Conservation (phyloP, 1,140 invertebrate species). For the Pseudomyrmex gracilis region DNA sequence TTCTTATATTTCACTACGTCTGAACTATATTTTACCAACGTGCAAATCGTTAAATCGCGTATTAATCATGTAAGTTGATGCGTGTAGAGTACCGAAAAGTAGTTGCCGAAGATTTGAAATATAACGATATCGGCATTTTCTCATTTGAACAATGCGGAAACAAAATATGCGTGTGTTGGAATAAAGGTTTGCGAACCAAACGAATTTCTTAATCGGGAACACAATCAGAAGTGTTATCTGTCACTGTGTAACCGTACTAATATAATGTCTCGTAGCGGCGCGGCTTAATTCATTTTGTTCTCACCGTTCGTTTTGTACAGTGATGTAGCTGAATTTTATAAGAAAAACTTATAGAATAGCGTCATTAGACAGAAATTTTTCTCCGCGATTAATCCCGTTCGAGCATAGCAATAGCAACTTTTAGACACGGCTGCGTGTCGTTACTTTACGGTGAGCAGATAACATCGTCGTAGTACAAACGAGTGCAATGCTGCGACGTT, state of each 20-base stretch:
- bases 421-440: constrained; percentile 37
- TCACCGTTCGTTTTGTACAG: constrained; percentile 69
- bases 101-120: constrained; percentile 14
- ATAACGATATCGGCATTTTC: not conserved
- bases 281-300: constrained; percentile 44
- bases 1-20: constrained; percentile 27
- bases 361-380: constrained; percentile 58
- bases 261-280: constrained; percentile 33
- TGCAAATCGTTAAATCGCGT: constrained; percentile 31
- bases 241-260: constrained; percentile 47
- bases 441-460: constrained; percentile 47
- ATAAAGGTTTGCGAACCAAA: constrained; percentile 14
- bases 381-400: constrained; percentile 51
- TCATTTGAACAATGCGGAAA: not conserved
- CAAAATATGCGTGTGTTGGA: not conserved
- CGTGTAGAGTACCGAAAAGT: not conserved
- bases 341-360: constrained; percentile 43
- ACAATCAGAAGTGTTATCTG: constrained; percentile 38
- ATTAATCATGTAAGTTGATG: not conserved
- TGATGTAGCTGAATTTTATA: constrained; percentile 68
- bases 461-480: constrained; percentile 25
- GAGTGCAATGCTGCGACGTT: constrained; percentile 15
- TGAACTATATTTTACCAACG: not conserved
- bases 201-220: not conserved
- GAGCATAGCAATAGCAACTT: constrained; percentile 49